Conservation (phyloP, 2,113 vertebrate genomes). For the Grammomys dolichurus region DNA sequence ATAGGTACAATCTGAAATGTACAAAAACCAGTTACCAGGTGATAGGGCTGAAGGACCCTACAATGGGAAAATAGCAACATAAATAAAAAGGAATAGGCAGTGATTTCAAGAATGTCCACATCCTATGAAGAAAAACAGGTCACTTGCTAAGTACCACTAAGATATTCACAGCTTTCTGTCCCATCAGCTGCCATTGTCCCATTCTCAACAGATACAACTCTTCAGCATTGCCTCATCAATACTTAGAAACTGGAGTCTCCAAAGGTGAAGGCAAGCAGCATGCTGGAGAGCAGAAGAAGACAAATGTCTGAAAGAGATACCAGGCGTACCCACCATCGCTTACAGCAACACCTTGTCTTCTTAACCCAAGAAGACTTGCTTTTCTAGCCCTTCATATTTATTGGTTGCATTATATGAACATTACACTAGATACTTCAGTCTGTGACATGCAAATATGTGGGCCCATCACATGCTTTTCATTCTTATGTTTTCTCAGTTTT, state of each 20-base stretch:
- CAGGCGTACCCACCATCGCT: background rate
- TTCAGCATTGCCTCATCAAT: background rate
- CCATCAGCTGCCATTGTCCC: accelerated
- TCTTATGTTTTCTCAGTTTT: background rate
- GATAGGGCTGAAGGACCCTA: background rate
- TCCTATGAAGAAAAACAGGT: background rate
- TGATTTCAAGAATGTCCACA: background rate
- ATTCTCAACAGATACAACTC: background rate
- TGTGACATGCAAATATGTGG: background rate
- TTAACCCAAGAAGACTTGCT: background rate
- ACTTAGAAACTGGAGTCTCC: background rate
- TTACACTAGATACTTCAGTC: background rate
- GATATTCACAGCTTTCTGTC: background rate
- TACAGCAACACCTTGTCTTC: background rate
- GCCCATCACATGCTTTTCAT: accelerated
- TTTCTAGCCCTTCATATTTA: background rate
- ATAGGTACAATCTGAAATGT: background rate
- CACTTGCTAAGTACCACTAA: background rate
- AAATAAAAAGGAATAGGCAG: background rate
- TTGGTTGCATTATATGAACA: background rate
- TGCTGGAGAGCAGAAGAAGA: background rate
- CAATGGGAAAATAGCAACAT: background rate
- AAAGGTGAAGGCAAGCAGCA: slow-evolving; percentile 1
- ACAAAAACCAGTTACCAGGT: background rate
- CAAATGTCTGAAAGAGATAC: background rate